Evolutionary conservation across 2,888 invertebrate species (phyloP).

Genomic region (Apotomis turbidana): DNA sequence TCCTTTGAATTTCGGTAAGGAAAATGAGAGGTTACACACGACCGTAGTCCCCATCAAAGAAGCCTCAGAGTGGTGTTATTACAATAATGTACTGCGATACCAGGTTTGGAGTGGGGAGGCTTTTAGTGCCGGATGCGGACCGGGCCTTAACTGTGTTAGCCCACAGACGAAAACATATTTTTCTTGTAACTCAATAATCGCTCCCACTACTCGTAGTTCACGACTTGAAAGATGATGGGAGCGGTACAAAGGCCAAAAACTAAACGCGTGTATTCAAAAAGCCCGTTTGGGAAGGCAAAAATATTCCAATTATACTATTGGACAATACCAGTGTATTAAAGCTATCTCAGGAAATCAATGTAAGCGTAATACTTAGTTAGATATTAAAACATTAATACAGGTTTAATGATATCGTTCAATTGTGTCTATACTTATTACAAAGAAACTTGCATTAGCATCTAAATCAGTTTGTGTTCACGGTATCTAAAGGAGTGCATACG

Average conservation of each 20-base stretch:
- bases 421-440: too few relatives aligned
- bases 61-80: constrained; percentile 76
- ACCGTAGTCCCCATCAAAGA: constrained; percentile 72
- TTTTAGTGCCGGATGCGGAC: constrained; percentile 50
- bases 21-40: constrained; percentile 82
- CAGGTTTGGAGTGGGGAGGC: constrained; percentile 64
- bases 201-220: not conserved
- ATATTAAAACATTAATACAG: too few relatives aligned
- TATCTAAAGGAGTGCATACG: constrained; percentile 25
- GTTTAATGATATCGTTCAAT: too few relatives aligned
- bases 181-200: constrained; percentile 35
- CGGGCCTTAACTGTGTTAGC: constrained; percentile 39
- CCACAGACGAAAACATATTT: constrained; percentile 41
- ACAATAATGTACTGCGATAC: constrained; percentile 78
- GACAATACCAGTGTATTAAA: not conserved
- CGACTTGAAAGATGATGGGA: not conserved
- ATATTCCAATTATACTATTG: not conserved
- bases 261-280: not conserved
- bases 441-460: constrained; percentile 7
- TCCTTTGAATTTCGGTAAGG: constrained; percentile 82
- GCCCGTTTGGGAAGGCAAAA: not conserved
- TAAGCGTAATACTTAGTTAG: too few relatives aligned
- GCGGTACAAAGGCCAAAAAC: not conserved
- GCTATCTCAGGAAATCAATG: too few relatives aligned
- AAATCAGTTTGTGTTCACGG: constrained; percentile 18